Conservation (phyloP, 2,113 vertebrate species). For the Alligator sinensis region DNA sequence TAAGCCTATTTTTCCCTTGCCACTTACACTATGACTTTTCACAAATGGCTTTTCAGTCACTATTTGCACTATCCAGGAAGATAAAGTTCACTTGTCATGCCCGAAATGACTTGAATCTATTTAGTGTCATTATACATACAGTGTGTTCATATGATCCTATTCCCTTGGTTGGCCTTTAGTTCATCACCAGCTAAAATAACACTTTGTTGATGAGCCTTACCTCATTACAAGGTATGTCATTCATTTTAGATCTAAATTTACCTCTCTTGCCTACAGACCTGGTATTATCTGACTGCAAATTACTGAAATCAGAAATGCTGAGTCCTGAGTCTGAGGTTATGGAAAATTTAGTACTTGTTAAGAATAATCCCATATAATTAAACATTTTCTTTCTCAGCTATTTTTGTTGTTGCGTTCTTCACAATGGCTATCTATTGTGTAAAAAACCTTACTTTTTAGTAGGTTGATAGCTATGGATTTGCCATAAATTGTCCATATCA, state of each 20-base stretch:
- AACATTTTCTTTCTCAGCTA: conserved; percentile 14
- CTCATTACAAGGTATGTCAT: conserved; percentile 60
- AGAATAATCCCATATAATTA: conserved; percentile 62
- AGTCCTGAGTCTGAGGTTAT: conserved; percentile 53
- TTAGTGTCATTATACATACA: neutral
- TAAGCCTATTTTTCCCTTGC: neutral
- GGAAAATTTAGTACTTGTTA: conserved; percentile 43
- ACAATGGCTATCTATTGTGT: conserved; percentile 24
- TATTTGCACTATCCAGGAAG: neutral
- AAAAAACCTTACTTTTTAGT: conserved; percentile 24
- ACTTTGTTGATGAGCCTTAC: conserved; percentile 41
- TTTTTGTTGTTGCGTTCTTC: conserved; percentile 35
- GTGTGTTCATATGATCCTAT: conserved; percentile 10
- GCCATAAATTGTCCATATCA: conserved; percentile 19
- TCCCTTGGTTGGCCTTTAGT: conserved; percentile 33
- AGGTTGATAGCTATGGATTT: neutral
- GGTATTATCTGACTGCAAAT: conserved; percentile 48
- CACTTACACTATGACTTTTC: neutral
- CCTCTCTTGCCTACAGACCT: conserved; percentile 47
- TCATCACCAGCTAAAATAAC: conserved; percentile 46
- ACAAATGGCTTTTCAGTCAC: neutral
- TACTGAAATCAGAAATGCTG: conserved; percentile 62
- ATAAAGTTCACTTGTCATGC: neutral
- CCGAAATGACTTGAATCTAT: conserved; percentile 2
- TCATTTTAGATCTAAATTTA: conserved; percentile 66